A percentile compares a stretch with the other conserved stretches of the same genome.
Conservation (phyloP, 1,140 invertebrate species). For the Stegodyphus dumicola region DNA sequence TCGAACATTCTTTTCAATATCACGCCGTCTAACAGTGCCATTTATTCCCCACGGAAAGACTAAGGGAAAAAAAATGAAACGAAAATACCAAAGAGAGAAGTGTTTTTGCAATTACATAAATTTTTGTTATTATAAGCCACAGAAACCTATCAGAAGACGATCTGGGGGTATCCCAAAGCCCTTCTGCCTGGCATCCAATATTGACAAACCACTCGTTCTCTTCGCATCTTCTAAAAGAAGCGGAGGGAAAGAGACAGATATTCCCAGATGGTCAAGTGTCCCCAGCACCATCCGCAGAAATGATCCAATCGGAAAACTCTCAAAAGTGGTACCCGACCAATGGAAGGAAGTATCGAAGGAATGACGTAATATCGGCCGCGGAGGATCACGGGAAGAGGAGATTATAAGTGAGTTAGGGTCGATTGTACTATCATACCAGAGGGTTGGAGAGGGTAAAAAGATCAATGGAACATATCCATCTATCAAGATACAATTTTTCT, state of each 20-base stretch:
- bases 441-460: no score
- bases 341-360: not conserved
- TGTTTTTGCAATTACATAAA: slow-evolving; percentile 43
- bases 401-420: slow-evolving; percentile 33
- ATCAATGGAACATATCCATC: no score
- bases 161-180: not conserved
- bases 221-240: slow-evolving; percentile 25
- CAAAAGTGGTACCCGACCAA: slow-evolving; percentile 6
- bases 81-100: no score
- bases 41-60: no score
- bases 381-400: slow-evolving; percentile 3
- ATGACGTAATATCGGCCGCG: slow-evolving; percentile 15
- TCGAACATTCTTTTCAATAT: no score
- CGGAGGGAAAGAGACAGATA: not conserved
- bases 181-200: slow-evolving; percentile 11
- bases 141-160: not conserved
- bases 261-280: slow-evolving; percentile 37
- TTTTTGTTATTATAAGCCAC: slow-evolving; percentile 29
- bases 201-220: slow-evolving; percentile 25
- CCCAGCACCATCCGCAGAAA: not conserved
- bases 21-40: no score
- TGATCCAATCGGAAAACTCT: slow-evolving; percentile 33
- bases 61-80: no score
- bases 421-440: no score
- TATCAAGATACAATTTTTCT: no score